Evolutionary conservation across 2,113 vertebrate genomes (phyloP).

Genomic region (Isichthys henryi): DNA sequence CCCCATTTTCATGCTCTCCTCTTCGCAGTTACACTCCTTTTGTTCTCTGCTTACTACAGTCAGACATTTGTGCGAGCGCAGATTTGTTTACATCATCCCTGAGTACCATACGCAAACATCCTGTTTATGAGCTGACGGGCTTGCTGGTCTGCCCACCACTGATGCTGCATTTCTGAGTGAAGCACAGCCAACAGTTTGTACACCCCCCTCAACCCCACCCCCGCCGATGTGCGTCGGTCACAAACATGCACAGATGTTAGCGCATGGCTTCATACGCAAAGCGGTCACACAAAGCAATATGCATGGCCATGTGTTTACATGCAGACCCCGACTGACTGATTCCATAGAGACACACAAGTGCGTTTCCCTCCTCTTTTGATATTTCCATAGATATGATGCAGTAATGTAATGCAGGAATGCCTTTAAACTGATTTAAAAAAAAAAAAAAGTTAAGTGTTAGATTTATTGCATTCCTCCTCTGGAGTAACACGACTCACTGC

Average conservation of each 20-base stretch:
- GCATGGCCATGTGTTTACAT: neutral
- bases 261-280: neutral
- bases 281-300: neutral
- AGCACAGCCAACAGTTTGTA: neutral
- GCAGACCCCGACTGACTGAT: neutral
- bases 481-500: neutral
- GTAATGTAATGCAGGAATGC: neutral
- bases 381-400: neutral
- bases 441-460: neutral
- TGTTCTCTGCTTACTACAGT: neutral
- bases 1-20: neutral
- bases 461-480: neutral
- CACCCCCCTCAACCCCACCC: neutral
- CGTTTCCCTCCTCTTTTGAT: neutral
- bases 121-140: neutral
- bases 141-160: neutral
- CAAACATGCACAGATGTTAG: neutral
- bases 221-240: neutral
- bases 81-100: neutral
- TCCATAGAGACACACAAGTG: neutral
- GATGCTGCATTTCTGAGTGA: neutral
- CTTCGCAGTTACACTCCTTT: neutral
- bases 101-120: constrained; percentile 1
- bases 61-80: neutral
- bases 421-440: neutral